Evolutionary conservation across 2,797 vertebrate genomes (phyloP).

Genomic region (Limnodromus scolopaceus): DNA sequence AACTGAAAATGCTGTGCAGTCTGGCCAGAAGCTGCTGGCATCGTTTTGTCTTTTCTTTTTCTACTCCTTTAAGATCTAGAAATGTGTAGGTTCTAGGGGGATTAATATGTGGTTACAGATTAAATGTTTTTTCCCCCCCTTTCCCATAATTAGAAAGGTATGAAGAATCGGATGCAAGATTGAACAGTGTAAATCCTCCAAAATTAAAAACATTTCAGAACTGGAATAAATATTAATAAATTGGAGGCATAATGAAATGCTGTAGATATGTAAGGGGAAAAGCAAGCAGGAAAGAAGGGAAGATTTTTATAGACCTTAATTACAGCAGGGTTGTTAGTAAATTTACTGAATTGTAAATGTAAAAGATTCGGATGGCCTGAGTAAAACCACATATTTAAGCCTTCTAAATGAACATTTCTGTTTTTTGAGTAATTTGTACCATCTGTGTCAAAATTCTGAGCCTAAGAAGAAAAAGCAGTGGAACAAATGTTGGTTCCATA

Average conservation of each 20-base stretch:
- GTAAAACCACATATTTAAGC: slow-evolving; percentile 86
- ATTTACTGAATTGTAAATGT: slow-evolving; percentile 83
- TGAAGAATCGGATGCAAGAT: slow-evolving; percentile 59
- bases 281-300: slow-evolving; percentile 73
- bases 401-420: slow-evolving; percentile 87
- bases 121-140: background rate
- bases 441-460: slow-evolving; percentile 88
- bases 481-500: slow-evolving; percentile 88
- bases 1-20: background rate
- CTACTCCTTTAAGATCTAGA: slow-evolving; percentile 21
- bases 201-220: slow-evolving; percentile 74
- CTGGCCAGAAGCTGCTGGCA: slow-evolving; percentile 7
- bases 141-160: slow-evolving; percentile 49
- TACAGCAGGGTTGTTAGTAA: slow-evolving; percentile 82
- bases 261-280: slow-evolving; percentile 62
- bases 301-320: slow-evolving; percentile 80
- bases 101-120: slow-evolving; percentile 28
- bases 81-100: slow-evolving; percentile 12
- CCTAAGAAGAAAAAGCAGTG: slow-evolving; percentile 83
- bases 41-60: background rate
- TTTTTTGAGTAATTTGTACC: slow-evolving; percentile 87
- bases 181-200: slow-evolving; percentile 65
- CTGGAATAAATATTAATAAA: slow-evolving; percentile 80
- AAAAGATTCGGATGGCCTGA: slow-evolving; percentile 82
- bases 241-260: slow-evolving; percentile 73